These are phyloP conservation scores for Prosapia bicincta DNA, from an alignment of 2,888 invertebrate species.

Conservation along the genomic window DNA sequence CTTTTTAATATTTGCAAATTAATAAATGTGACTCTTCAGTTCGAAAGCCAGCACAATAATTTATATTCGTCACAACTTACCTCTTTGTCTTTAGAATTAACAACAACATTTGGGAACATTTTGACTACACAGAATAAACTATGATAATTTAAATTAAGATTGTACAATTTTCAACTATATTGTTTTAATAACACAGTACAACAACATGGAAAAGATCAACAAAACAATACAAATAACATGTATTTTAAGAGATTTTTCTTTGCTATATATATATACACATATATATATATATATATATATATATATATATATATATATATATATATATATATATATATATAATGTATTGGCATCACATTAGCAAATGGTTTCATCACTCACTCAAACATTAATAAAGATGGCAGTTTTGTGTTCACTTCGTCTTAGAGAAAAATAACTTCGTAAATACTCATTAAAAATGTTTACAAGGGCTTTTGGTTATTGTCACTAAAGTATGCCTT, in stretches of 20 bases:
- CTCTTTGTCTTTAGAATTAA: conserved; percentile 8
- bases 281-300: conserved; percentile 5
- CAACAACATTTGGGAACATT: conserved; percentile 26
- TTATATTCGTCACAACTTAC: conserved; percentile 10
- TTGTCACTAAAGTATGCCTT: conserved; percentile 35
- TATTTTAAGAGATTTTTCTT: conserved; percentile 14
- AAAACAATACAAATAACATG: conserved; percentile 24
- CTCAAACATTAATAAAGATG: conserved; percentile 26
- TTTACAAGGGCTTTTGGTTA: conserved; percentile 27
- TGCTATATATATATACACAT: conserved; percentile 8
- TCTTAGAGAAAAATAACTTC: conserved; percentile 26
- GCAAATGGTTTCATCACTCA: conserved; percentile 11
- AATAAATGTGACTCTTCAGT: conserved; percentile 28
- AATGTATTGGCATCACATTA: conserved; percentile 21
- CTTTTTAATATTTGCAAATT: conserved; percentile 29
- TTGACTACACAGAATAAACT: conserved; percentile 27
- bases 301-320: conserved; percentile 10
- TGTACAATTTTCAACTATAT: conserved; percentile 27
- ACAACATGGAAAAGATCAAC: conserved; percentile 27
- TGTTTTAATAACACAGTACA: conserved; percentile 27
- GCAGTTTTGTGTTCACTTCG: conserved; percentile 33
- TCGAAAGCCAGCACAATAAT: conserved; percentile 26
- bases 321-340: conserved; percentile 8
- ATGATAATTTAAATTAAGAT: conserved; percentile 25
- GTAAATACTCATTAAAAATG: conserved; percentile 13